A percentile compares a stretch with the other conserved stretches of the same genome.
Conservation (phyloP, 2,888 invertebrate genomes). For the Geophilus truncorum region DNA sequence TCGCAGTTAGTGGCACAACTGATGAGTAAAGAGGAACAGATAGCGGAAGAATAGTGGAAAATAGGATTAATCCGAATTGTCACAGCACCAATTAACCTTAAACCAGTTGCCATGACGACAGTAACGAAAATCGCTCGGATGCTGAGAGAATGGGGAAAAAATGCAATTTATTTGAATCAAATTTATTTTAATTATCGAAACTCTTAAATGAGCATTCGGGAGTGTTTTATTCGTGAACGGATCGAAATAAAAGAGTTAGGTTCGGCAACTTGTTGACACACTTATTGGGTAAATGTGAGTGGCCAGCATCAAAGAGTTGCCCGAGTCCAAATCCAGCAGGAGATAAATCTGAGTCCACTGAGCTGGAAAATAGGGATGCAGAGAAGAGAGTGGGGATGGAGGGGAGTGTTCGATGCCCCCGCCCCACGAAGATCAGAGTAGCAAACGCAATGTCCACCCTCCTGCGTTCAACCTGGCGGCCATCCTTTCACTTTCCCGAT, state of each 20-base stretch:
- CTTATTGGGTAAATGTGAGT: neutral
- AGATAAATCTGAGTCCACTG: neutral
- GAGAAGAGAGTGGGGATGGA: neutral
- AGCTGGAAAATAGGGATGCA: slow-evolving; percentile 19
- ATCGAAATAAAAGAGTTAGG: neutral
- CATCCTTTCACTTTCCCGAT: neutral
- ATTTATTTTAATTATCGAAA: neutral
- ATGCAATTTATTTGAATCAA: neutral
- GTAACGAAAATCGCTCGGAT: neutral
- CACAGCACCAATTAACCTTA: neutral
- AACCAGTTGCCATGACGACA: neutral
- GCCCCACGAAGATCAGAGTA: neutral
- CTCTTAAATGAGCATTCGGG: too few relatives aligned
- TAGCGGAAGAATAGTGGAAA: neutral
- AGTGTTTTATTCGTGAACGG: too few relatives aligned
- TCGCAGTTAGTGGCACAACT: neutral
- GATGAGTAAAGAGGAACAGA: neutral
- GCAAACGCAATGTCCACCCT: neutral
- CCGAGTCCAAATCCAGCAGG: neutral
- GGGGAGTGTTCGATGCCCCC: neutral
- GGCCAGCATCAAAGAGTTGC: neutral
- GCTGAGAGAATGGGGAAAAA: too few relatives aligned
- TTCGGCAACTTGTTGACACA: neutral
- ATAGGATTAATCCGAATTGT: neutral
- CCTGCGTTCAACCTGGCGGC: neutral